Percentiles rank a stretch among this genome's conserved stretches.
These are phyloP conservation scores for Gadus macrocephalus DNA, from an alignment of 2,113 vertebrate species.

Conservation along the genomic window DNA sequence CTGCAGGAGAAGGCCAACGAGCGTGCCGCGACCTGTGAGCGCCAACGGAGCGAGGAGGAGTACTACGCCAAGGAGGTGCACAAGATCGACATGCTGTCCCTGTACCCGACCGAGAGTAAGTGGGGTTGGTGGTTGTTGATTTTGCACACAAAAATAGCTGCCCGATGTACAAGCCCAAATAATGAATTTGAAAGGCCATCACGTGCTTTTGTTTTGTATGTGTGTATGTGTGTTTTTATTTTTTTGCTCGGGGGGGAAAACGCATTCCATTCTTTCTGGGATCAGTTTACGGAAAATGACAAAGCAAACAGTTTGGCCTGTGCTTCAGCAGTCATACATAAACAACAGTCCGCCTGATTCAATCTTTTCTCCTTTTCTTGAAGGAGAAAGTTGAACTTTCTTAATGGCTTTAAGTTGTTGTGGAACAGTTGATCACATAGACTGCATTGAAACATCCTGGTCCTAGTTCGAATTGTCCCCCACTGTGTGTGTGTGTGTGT, in stretches of 20 bases:
- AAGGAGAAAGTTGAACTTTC: too few species aligned
- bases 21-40: constrained; percentile 86
- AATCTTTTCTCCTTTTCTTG: constrained; percentile 4
- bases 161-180: too few species aligned
- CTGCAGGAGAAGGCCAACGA: constrained; percentile 92
- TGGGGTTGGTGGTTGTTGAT: constrained; percentile 22
- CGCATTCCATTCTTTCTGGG: constrained; percentile 5
- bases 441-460: too few species aligned
- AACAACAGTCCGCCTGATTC: neutral
- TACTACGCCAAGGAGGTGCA: constrained; percentile 98
- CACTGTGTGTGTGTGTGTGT: too few species aligned
- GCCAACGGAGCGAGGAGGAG: constrained; percentile 89
- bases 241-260: neutral
- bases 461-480: too few species aligned
- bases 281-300: neutral
- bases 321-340: constrained; percentile 7
- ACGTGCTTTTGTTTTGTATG: neutral
- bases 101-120: constrained; percentile 89
- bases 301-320: neutral
- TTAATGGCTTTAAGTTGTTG: too few species aligned
- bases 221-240: neutral
- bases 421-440: too few species aligned
- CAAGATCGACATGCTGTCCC: constrained; percentile 89
- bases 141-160: too few species aligned
- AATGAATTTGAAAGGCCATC: neutral